Evolutionary conservation across 2,888 invertebrate genomes (phyloP), one percentile per base, ranked within the genome.

Genomic region (Aleiodes leptofemur): DNA sequence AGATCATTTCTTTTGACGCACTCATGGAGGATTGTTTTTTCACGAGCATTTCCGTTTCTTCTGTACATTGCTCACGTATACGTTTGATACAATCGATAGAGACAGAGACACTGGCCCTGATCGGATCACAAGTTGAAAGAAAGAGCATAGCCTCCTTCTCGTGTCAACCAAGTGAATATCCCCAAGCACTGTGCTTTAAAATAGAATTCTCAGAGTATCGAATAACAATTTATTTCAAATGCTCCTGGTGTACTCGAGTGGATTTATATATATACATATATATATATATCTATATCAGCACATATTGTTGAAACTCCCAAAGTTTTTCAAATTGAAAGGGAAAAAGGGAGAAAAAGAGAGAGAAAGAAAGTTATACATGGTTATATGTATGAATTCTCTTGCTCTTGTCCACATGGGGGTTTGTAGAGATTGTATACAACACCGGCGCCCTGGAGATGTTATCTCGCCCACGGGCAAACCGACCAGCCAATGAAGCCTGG

Each of bases 121-220:
- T 64, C 64, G 16, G 64, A 64, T 64, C 64, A 48, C 64, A 64
- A 61, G 64, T 64, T 64, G 50, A 61, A 23, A 48, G 55, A 66
- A 61, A 57, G 57, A 61, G 50, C 11, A 53, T 43, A 31, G 3
- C 43, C 1, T 55, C 43, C 64, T 48, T 43, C 48, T 64, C 48
- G 43, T 64, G 64, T 64, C 64, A 64, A 64, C 64, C 64, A 64
- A 64, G 53, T 29, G 16, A 55, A 68, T 51, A 68, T 50, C 56
- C 38, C 23, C 55, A 7, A 57, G 59, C 31, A 59, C 38, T 48
- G 57, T 53, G 79, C 76, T 80, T 82, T 82, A 85, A 85, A 87
- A 87, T 87, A 86, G 86, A 86, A 87, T 86, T 88, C 88, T 86
- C 87, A 87, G 84, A 85, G 86, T 88, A 88, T 88, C 88, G 86